phyloP scores from a whole-genome alignment of 2,797 vertebrate species.

The Sciurus carolinensis region DNA sequence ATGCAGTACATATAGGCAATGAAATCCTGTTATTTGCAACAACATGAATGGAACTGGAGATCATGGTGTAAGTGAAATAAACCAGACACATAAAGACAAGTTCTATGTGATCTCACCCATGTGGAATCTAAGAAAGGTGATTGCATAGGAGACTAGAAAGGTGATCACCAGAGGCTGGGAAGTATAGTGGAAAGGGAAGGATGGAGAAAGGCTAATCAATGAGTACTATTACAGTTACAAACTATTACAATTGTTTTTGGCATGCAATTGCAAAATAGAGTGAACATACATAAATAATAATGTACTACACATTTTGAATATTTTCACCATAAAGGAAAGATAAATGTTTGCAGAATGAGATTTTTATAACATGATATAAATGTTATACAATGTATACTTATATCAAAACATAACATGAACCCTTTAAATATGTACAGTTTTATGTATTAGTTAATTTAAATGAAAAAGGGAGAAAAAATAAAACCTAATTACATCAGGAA shows the following conservation, averaged over 20 bases:
- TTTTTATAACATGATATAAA: neutral
- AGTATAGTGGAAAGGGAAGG: too few species aligned
- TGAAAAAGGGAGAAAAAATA: neutral
- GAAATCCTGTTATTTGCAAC: neutral
- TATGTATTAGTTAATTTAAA: neutral
- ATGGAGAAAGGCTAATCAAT: neutral
- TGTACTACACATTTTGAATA: neutral
- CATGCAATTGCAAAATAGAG: neutral
- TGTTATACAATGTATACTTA: neutral
- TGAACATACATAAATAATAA: neutral
- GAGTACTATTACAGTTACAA: neutral
- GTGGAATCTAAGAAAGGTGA: neutral
- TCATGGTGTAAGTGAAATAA: neutral
- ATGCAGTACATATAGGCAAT: neutral
- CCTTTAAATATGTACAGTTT: neutral
- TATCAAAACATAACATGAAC: neutral
- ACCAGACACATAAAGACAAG: neutral
- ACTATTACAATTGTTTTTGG: neutral
- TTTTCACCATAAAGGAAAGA: neutral
- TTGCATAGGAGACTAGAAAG: neutral
- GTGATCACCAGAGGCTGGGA: neutral
- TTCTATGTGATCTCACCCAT: too few species aligned
- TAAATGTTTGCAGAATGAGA: neutral
- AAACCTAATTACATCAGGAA: neutral
- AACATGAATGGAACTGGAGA: neutral